Evolutionary conservation across 2,888 invertebrate genomes (phyloP), one percentile per base, ranked within the genome.

Genomic region (Eurois occulta): DNA sequence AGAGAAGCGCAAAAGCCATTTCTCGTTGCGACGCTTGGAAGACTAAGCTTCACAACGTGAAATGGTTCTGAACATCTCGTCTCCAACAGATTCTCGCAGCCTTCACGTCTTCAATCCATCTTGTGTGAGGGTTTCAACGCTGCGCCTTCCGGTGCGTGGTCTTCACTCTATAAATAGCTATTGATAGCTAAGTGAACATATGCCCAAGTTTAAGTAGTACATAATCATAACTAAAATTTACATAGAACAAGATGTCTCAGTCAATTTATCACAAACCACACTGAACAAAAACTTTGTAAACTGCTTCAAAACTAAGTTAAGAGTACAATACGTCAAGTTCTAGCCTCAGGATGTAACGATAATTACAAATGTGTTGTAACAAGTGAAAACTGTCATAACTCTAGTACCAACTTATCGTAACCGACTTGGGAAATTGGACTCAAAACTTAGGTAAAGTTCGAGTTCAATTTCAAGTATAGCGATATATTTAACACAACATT

Each of bases 401-500:
- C n/a, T n/a, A n/a, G n/a, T n/a, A n/a, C n/a, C n/a, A n/a, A n/a
- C n/a, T n/a, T n/a, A n/a, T n/a, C n/a, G n/a, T n/a, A n/a, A n/a
- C n/a, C n/a, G n/a, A n/a, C n/a, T n/a, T n/a, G n/a, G n/a, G n/a
- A n/a, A n/a, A n/a, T n/a, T n/a, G n/a, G n/a, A n/a, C n/a, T n/a
- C n/a, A n/a, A n/a, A n/a, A n/a, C n/a, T n/a, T n/a, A n/a, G n/a
- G n/a, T n/a, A n/a, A n/a, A n/a, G n/a, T n/a, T n/a, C n/a, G n/a
- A n/a, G n/a, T n/a, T n/a, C n/a, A n/a, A n/a, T n/a, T n/a, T n/a
- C n/a, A n/a, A n/a, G n/a, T n/a, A n/a, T n/a, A 24, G 73, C 41
- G 48, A 68, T 80, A 71, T 11, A 46, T 62, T n/a, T 65, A 64
- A 75, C 65, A 75, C 64, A 62, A 78, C 74, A 77, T 78, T 75